Conservation (phyloP, 2,113 vertebrate species). For the Macquaria ambigua region DNA sequence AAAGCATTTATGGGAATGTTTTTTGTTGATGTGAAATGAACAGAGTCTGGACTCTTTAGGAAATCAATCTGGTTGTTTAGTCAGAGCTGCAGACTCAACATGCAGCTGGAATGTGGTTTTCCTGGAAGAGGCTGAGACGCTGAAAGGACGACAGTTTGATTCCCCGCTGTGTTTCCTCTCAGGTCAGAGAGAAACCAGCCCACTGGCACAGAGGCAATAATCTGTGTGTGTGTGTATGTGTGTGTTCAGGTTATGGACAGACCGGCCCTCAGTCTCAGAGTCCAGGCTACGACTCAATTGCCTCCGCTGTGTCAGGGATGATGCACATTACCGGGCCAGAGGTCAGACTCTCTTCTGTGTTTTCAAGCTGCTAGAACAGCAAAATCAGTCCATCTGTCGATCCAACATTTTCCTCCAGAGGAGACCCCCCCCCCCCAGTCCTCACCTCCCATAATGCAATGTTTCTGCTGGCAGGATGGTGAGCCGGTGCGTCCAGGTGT, state of each 20-base stretch:
- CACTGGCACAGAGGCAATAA: background rate
- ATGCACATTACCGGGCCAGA: conserved; percentile 96
- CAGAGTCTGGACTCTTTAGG: background rate
- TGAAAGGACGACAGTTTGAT: background rate
- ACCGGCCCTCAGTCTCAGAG: conserved; percentile 89
- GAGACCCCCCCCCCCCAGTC: background rate
- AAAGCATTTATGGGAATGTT: background rate
- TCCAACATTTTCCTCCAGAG: too few species aligned
- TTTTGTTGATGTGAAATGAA: background rate
- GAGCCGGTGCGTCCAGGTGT: conserved; percentile 94
- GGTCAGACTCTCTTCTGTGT: conserved; percentile 77
- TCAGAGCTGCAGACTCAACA: conserved; percentile 52
- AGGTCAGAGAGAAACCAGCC: conserved; percentile 18
- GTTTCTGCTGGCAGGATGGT: conserved; percentile 83
- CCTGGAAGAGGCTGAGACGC: conserved; percentile 23
- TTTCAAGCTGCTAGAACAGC: too few species aligned
- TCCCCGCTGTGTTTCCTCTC: conserved; percentile 38
- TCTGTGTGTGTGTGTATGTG: conserved; percentile 49
- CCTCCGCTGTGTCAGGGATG: conserved; percentile 93
- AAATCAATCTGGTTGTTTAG: conserved; percentile 28
- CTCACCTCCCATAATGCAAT: conserved; percentile 26
- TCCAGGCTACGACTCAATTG: conserved; percentile 93
- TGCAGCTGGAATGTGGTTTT: conserved; percentile 50
- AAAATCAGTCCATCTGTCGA: too few species aligned
- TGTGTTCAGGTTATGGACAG: conserved; percentile 92